Evolutionary conservation across 1,140 invertebrate species (phyloP), one percentile per base, ranked within the genome.

Genomic region (Mercenaria mercenaria): DNA sequence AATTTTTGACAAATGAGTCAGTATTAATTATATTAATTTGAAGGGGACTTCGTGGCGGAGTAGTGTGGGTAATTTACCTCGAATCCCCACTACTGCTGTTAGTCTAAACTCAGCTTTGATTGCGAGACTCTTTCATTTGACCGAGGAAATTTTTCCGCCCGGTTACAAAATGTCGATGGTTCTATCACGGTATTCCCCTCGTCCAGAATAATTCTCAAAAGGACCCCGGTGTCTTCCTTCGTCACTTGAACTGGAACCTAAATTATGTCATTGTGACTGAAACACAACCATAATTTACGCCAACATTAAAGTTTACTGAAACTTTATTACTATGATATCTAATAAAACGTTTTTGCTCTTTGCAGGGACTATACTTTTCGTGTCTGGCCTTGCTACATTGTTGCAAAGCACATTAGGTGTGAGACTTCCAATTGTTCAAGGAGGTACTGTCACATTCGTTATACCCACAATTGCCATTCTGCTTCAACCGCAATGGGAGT

Each of bases 371-470:
- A 98, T 98, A 97, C 98, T 98, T 67, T 98, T 98, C 92, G 97
- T 98, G 6, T 98, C 98, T 41, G 98, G 98, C 26, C 95, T 98
- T 0, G 97, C 98, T 2, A 98, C 98, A 0, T 97, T 97, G 91
- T 90, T 98, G 0, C 98, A 98, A 95, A 96, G 97, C 11, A 98
- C 97, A 0, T 97, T 98, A 95, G 98, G 98, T 11, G 47, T 61
- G 1, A 97, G 97, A 89, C 94, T 97, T 56, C 97, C 97, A 18
- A 97, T 97, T 37, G 96, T 97, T 37, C 97, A 97, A 95, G 98
- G 98, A 8, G 97, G 98, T 0, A 98, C 98, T 0, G 98, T 98
- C 91, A 97, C 98, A 0, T 98, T 98, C 96, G 94, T 98, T 39
- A 97, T 98, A 4, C 98, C 98, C 0, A 98, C 98, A 0, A 93